Evolutionary conservation across 2,888 invertebrate species (phyloP).

Genomic region (Actias luna): DNA sequence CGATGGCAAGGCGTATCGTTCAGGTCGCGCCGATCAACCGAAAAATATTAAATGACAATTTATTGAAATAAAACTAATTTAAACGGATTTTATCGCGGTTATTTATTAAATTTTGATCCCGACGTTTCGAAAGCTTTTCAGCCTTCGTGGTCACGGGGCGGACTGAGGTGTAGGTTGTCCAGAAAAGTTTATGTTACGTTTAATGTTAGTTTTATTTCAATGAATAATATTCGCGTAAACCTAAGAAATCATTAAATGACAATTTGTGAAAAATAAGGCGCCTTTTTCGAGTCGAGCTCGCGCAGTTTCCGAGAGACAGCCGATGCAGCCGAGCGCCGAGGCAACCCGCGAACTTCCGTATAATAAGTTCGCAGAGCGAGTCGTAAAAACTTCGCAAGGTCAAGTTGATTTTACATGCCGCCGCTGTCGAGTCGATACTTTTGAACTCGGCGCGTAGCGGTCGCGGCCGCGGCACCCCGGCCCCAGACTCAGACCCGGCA

Average conservation of each 20-base stretch:
- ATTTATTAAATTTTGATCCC: no score
- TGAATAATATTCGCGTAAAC: no score
- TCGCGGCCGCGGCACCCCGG: neutral
- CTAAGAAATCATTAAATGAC: neutral
- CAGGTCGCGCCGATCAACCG: neutral
- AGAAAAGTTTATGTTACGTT: no score
- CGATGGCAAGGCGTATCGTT: neutral
- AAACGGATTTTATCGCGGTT: no score
- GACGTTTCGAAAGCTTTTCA: no score
- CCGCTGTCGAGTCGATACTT: slow-evolving; percentile 3
- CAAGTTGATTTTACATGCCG: slow-evolving; percentile 19
- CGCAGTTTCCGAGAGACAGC: neutral
- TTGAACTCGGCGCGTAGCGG: neutral
- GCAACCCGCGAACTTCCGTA: slow-evolving; percentile 10
- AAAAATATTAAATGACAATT: neutral
- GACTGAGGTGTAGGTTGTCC: no score
- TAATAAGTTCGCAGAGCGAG: slow-evolving; percentile 15
- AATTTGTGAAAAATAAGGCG: slow-evolving; percentile 2
- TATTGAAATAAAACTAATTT: no score
- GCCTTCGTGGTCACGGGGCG: no score
- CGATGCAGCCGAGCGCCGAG: slow-evolving; percentile 10
- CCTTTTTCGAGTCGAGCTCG: neutral
- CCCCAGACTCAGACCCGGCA: no score
- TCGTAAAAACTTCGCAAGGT: slow-evolving; percentile 19
- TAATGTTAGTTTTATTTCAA: no score